Evolutionary conservation across 2,113 vertebrate species (phyloP).

Genomic region (Xiphophorus couchianus): DNA sequence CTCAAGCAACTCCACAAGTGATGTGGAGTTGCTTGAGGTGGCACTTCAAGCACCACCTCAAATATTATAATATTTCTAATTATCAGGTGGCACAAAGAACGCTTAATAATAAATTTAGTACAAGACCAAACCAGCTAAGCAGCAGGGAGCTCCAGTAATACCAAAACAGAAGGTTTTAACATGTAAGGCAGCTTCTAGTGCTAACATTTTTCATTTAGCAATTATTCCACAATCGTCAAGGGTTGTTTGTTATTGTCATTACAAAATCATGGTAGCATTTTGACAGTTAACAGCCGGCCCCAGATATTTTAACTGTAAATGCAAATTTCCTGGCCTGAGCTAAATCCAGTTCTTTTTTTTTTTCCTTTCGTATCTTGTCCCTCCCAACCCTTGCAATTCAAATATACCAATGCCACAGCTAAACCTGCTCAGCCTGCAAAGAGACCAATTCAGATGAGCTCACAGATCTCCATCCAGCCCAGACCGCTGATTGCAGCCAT

Average conservation of each 20-base stretch:
- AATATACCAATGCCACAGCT: constrained; percentile 62
- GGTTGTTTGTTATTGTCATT: background rate
- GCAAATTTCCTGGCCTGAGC: background rate
- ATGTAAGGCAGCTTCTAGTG: too few species aligned
- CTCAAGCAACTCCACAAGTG: too few species aligned
- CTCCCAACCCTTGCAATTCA: background rate
- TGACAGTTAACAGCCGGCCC: too few species aligned
- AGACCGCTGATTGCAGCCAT: constrained; percentile 87
- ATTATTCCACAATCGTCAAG: background rate
- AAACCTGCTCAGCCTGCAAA: constrained; percentile 76
- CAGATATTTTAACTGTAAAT: background rate
- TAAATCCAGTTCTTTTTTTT: background rate
- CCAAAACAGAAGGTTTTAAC: background rate
- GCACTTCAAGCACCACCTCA: too few species aligned
- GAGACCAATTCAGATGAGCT: constrained; percentile 79
- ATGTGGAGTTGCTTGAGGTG: too few species aligned
- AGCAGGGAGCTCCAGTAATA: background rate
- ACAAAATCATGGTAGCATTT: background rate
- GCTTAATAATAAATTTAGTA: background rate
- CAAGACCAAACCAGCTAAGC: too few species aligned
- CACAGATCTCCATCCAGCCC: constrained; percentile 89
- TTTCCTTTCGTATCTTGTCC: background rate
- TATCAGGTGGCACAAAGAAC: background rate
- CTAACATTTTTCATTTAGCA: too few species aligned
- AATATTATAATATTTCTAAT: background rate